Evolutionary conservation across 2,113 vertebrate genomes (phyloP), one percentile per base, ranked within the genome.

Genomic region (Hippocampus comes): DNA sequence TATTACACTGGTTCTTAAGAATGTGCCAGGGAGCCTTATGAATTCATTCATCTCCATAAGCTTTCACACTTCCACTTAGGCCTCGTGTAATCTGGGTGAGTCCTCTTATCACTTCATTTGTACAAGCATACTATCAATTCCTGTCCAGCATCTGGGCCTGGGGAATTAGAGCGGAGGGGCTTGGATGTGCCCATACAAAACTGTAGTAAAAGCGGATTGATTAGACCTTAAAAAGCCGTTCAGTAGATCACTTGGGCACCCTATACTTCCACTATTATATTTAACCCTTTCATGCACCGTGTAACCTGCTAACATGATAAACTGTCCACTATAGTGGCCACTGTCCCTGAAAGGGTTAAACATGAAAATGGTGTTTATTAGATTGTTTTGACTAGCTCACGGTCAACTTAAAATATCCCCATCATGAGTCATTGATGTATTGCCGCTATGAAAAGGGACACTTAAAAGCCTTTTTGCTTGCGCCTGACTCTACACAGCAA

Each of bases 11-110:
- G 87, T 87, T 86, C 83, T 86, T 91, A 90, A 88, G 88, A 87
- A 86, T 84, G 73, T 85, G 85, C 87, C 86, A 86, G 85, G 76
- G 76, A 42, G 86, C 72, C 86, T 91, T 81, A 87, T 88, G 85
- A 88, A 89, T 91, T 90, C 88, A 92, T 91, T 91, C 87, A 90
- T 90, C 89, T 89, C 89, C 85, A 91, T 91, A 89, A 90, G 86
- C 84, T 88, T 90, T 79, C 86, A 82, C 84, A 78, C 86, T 75
- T 67, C 85, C 89, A 90, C 87, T 92, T 90, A 90, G 85, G 81
- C 84, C 78, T 81, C 82, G 79, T 90, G 84, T 89, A 89, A 91
- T 92, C 88, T 88, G 85, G 85, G 86, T 85, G 78, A 87, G 85
- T 85, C 88, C 82, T 76, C 84, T 90, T 88, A 91, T 89, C 85